Evolutionary conservation across 1,140 invertebrate species (phyloP).

Genomic region (Parapsyche elsis): DNA sequence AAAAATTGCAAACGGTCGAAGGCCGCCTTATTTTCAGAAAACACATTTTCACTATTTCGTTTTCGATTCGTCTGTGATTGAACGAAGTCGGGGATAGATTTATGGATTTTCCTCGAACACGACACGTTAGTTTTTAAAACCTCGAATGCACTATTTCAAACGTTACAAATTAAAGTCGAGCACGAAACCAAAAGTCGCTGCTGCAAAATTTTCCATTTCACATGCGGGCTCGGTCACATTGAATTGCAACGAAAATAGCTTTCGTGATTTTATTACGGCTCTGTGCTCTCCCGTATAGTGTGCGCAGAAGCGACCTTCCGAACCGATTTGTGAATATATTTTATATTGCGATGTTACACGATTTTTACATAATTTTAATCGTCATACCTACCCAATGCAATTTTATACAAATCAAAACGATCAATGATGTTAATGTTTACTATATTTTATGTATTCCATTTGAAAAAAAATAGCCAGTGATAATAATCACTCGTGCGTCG

Average conservation of each 20-base stretch:
- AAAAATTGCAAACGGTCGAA: too few species aligned
- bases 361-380: conserved; percentile 7
- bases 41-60: background rate
- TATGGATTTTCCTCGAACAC: conserved; percentile 19
- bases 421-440: background rate
- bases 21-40: too few species aligned
- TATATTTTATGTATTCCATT: background rate
- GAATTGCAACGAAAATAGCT: conserved; percentile 22
- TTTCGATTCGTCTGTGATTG: background rate
- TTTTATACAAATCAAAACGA: background rate
- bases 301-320: too few species aligned
- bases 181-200: conserved; percentile 22
- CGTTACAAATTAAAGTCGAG: conserved; percentile 39
- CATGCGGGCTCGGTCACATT: conserved; percentile 29
- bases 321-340: too few species aligned
- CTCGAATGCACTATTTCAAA: conserved; percentile 35
- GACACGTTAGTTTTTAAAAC: conserved; percentile 32
- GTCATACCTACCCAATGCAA: too few species aligned
- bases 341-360: too few species aligned
- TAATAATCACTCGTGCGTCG: conserved; percentile 5
- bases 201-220: conserved; percentile 22
- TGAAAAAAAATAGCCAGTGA: background rate
- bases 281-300: background rate
- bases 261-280: conserved; percentile 41
- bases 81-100: background rate